phyloP scores from a whole-genome alignment of 2,888 invertebrate genomes.

The Megamerina dolium region DNA sequence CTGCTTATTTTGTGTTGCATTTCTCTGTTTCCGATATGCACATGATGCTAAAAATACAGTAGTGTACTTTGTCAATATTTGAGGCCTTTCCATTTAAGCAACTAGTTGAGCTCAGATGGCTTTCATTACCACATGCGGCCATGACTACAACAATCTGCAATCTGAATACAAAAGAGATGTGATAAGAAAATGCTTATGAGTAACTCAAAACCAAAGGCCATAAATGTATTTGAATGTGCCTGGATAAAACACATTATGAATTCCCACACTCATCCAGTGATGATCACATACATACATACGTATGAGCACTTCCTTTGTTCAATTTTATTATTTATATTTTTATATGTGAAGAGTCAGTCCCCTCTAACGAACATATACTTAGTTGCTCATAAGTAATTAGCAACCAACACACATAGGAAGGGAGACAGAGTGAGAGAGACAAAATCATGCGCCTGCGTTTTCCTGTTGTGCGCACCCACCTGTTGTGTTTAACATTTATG shows the following conservation, averaged over 20 bases:
- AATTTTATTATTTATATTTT: too few species aligned
- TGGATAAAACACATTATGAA: too few species aligned
- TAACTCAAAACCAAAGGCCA: background rate
- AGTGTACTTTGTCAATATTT: background rate
- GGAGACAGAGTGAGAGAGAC: background rate
- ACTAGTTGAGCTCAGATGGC: too few species aligned
- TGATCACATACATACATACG: too few species aligned
- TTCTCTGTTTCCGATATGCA: constrained; percentile 9
- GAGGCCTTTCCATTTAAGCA: too few species aligned
- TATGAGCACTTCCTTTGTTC: too few species aligned
- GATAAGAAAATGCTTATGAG: constrained; percentile 3
- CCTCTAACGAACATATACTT: too few species aligned
- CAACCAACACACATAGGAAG: background rate
- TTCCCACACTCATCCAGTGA: constrained; percentile 3
- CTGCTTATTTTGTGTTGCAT: constrained; percentile 20
- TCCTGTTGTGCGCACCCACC: constrained; percentile 19
- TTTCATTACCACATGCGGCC: background rate
- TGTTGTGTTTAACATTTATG: too few species aligned
- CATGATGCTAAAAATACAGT: background rate
- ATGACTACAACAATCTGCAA: too few species aligned
- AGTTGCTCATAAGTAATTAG: constrained; percentile 7
- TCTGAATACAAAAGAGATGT: background rate
- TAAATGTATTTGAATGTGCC: too few species aligned
- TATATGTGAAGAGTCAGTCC: too few species aligned
- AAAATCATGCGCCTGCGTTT: constrained; percentile 2